Evolutionary conservation across 1,140 invertebrate species (phyloP), one percentile per base, ranked within the genome.

Genomic region (Lerema accius): DNA sequence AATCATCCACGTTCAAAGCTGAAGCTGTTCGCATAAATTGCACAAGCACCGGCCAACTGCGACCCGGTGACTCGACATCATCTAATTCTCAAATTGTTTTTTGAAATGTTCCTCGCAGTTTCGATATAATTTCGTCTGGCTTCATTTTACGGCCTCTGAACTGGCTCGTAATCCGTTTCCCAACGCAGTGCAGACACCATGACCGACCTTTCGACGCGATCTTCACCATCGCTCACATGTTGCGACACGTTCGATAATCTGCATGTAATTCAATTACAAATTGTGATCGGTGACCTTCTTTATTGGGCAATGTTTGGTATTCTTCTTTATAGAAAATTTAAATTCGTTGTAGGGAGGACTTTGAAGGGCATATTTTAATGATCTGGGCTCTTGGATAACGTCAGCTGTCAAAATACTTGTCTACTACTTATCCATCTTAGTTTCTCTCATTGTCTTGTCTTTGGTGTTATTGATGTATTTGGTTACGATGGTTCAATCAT

Each of bases 111-210:
- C 37, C 19, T 23, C 53, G 51, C 39, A 28, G 35, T 71, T 71
- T 72, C 73, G 60, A 76, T 80, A 61, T 45, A 55, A 67, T 76
- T 72, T 58, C 67, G 50, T 68, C 63, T 63, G 46, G 60, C 53
- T 62, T 75, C 56, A 80, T 78, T 81, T 81, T 78, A 70, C 76
- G 78, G 71, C 58, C 60, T 45, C 61, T 77, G 72, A 71, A 61
- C 69, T 69, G 50, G 50, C 37, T 50, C 62, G 69, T 46, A 50
- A 63, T 48, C 39, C 14, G 45, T 81, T 80, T 55, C 63, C 42
- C 65, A 78, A 78, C 63, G 28, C 7, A 19, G 23, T 9, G n/a
- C 69, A 67, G 65, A 66, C 70, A 76, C 77, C 78, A 80, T 78
- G 73, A 76, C 77, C 78, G 59, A 70, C 60, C 69, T 74, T 72